Conservation (phyloP, 2,797 vertebrate species). For the Characodon lateralis region DNA sequence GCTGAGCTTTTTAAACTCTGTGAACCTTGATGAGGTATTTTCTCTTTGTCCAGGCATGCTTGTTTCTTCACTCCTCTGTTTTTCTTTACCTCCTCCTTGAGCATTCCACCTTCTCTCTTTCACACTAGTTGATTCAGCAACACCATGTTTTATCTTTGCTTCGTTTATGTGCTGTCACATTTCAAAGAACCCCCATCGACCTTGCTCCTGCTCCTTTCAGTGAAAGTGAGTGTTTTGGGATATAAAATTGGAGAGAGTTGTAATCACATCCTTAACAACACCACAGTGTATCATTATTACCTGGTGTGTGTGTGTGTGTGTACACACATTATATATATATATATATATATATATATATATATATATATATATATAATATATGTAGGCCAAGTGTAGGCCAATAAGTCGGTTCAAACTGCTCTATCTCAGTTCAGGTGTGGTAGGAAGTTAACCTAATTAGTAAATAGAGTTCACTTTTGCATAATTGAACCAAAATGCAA, state of each 20-base stretch:
- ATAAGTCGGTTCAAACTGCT: slow-evolving; percentile 71
- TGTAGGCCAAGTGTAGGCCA: slow-evolving; percentile 57
- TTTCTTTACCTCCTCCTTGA: slow-evolving; percentile 57
- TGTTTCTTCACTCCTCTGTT: slow-evolving; percentile 58
- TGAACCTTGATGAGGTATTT: slow-evolving; percentile 80
- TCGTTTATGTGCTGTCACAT: slow-evolving; percentile 38
- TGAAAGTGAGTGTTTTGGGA: slow-evolving; percentile 34
- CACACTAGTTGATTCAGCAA: slow-evolving; percentile 42
- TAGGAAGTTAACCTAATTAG: not conserved
- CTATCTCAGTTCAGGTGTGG: slow-evolving; percentile 59
- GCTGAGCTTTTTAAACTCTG: slow-evolving; percentile 80
- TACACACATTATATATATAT: no score
- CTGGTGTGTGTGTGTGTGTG: slow-evolving; percentile 34
- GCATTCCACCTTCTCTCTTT: slow-evolving; percentile 52
- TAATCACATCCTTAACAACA: slow-evolving; percentile 62
- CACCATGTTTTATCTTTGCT: slow-evolving; percentile 40
- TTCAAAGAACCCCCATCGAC: slow-evolving; percentile 34
- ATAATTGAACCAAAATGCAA: not conserved
- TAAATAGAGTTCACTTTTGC: not conserved
- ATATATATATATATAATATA: no score
- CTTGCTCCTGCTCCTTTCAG: slow-evolving; percentile 17
- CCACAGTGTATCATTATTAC: slow-evolving; percentile 53
- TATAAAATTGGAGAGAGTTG: slow-evolving; percentile 32
- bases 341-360: no score
- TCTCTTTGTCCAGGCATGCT: slow-evolving; percentile 82